Base-by-base conservation (phyloP, 2,113 vertebrate species). In the Sylvietta virens region DNA sequence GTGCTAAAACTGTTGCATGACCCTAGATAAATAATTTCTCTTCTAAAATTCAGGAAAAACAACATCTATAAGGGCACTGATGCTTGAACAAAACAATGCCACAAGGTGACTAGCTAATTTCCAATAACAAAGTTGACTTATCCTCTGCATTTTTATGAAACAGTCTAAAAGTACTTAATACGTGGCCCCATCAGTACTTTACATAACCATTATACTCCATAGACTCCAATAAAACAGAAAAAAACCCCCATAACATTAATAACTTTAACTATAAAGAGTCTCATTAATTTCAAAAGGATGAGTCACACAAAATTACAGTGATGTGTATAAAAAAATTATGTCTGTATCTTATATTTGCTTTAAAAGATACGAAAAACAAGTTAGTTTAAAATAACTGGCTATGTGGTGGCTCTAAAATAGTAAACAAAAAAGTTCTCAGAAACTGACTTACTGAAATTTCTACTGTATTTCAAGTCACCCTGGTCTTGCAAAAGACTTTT, bases 241-340 rank as follows among this genome's bases (percentile, higher is more conserved):
- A 58, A 35, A 48, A 21, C 1, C 0, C 3, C 17, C 24, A 31
- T 16, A 12, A 3, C 4, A 18, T 20, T 22, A 66, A 22, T 33
- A 84, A 66, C 20, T 71, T 74, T 10, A 47, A 3, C 37, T 61
- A 37, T 66, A 27, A 17, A 86, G 5, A 64, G 2, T 80, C 9
- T 69, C 7, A 84, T 71, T 50, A 47, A 57, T 81, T 76, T 93
- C 73, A 76, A 62, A 84, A 81, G 7, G 15, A 61, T 50, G 7
- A 58, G 23, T 56, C 19, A 13, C 5, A n/a, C 19, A 66, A 77
- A 77, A 72, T 88, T 67, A 26, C 23, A 57, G 5, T 28, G 15
- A 7, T 47, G 7, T 18, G 5, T 39, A 37, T 24, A 47, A 84
- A 66, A 58, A 67, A 65, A 20, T 8, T 19, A 37, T 14, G 5